Base-by-base conservation (phyloP, 2,888 invertebrate genomes). In the Tromatobia lineatoria region DNA sequence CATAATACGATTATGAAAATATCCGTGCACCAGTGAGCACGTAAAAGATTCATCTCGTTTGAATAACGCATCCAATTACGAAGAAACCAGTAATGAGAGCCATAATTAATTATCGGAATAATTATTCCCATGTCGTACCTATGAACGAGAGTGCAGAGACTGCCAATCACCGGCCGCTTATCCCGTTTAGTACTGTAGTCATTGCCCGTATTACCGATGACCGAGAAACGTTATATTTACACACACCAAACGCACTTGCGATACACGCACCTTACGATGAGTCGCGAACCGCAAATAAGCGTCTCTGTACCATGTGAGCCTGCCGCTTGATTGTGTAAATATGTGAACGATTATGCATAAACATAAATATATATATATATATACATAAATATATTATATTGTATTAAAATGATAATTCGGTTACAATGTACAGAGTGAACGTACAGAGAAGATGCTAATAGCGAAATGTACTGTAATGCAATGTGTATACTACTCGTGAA, bases 261-360 rank as follows among this genome's bases (percentile, higher is more conserved):
- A 66, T 45, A 64, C 70, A 71, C 52, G 70, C 61, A 61, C 52
- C 50, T 57, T 20, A 23, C 18, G 18, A 45, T 38, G 47, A 70
- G 83, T 73, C 75, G 80, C 83, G 75, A 77, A 85, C 79, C 86
- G 82, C 85, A 85, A 82, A 85, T 88, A 88, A 86, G 86, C 82
- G 87, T 75, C 61, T 81, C 59, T 73, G 69, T 52, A 25, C 10
- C 85, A 81, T 87, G 89, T 76, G 88, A 90, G 88, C 88, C 87
- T 87, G 90, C 83, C 87, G 90, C 89, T 90, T 87, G 87, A 87
- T 79, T 85, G 89, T 91, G 91, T 91, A 91, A 89, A 91, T 91
- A 91, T 84, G 61, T 83, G 80, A 90, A 89, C 83, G 82, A 70
- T 70, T 70, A 75, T 75, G 42, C 34, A 70, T 47, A 52, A 71